A percentile compares a stretch with the other conserved stretches of the same genome.
phyloP scores from a whole-genome alignment of 2,113 vertebrate species.

The Cryptotis parvus region DNA sequence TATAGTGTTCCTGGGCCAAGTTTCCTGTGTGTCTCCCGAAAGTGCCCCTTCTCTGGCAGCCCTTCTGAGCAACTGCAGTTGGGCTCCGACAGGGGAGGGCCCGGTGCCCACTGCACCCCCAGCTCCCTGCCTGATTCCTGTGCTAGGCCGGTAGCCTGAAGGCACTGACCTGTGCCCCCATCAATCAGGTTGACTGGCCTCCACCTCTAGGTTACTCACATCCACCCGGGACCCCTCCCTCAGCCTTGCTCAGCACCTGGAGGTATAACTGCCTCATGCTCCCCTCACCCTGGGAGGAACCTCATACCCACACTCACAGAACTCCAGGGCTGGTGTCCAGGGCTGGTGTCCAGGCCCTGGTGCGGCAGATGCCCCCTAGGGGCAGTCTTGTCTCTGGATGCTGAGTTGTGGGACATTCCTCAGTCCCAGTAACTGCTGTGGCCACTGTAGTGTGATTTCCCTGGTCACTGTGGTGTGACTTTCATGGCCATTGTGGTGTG shows the following conservation, averaged over 20 bases:
- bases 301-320: no score
- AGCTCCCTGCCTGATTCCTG: not conserved
- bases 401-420: no score
- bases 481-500: no score
- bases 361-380: no score
- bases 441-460: no score
- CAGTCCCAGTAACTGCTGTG: no score
- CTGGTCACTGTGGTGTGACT: no score
- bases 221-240: not conserved
- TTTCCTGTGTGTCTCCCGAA: not conserved
- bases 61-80: not conserved
- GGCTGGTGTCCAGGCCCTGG: no score
- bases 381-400: no score
- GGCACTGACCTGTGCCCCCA: not conserved
- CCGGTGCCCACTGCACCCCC: accelerated
- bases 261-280: not conserved
- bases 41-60: not conserved
- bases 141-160: not conserved
- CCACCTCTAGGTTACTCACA: not conserved
- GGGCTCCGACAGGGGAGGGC: not conserved
- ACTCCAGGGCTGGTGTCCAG: no score
- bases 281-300: not conserved
- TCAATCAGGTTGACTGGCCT: not conserved
- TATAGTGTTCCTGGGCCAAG: not conserved
- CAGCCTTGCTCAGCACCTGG: not conserved